phyloP scores from a whole-genome alignment of 2,113 vertebrate genomes.

The western clawed frog (Xenopus tropicalis) region UCB_Xtro_10.0 CM004445.2:20964001-20964500 shows the following conservation, averaged over 20 bases:
- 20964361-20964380: conserved; percentile 52
- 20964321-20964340: no score
- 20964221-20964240: not conserved
- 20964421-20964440: conserved; percentile 77
- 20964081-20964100: no score
- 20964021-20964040: no score
- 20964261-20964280: not conserved
- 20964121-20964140: no score
- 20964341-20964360: conserved; percentile 11
- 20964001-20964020: no score
- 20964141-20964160: not conserved
- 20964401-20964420: conserved; percentile 76
- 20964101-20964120: no score
- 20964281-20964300: no score
- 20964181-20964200: not conserved
- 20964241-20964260: not conserved
- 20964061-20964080: no score
- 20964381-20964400: conserved; percentile 77
- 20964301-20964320: no score
- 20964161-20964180: not conserved
- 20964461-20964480: conserved; percentile 75
- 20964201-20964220: not conserved
- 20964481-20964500: not conserved
- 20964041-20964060: no score
- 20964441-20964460: conserved; percentile 82